Evolutionary conservation across 2,888 invertebrate species (phyloP), one percentile per base, ranked within the genome.

Genomic region (Melanotus villosus): DNA sequence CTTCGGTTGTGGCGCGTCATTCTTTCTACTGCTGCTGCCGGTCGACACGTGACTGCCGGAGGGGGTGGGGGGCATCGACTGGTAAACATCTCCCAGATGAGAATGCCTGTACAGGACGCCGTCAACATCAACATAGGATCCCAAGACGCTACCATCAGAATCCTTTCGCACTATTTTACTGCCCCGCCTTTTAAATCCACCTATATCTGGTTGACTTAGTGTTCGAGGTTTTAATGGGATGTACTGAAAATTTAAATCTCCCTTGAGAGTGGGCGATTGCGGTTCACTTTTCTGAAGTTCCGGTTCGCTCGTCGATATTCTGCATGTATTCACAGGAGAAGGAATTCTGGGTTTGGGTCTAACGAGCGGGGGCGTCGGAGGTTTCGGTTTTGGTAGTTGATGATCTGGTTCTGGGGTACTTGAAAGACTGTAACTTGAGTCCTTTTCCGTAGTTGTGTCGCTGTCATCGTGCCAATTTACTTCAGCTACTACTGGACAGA

Each of bases 401-500:
- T 19, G 21, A 3, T 65, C 79, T 23, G 80, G 70, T 52, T 82
- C 83, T 6, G 84, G 82, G n/a, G 81, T 80, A 65, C 82, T 81
- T 4, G 79, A 79, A 21, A 83, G 70, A 56, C 83, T 82, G 69
- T 81, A 82, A 66, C 80, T 81, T 2, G 82, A 81, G 65, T 82
- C 82, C 16, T 81, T 74, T 57, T 84, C 83, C 0, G 78, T 80
- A 5, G 68, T 71, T 10, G 65, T 64, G 6, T 57, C 68, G 60
- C 67, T 74, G 70, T 75, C 76, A 66, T 92, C 91, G 74, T 90
- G 88, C 92, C 93, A 94, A 80, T 91, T 91, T 70, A 93, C 92
- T 84, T 93, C 92, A 52, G 92, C 91, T 10, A 94, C 93, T 58
- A 93, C 90, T 2, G 93, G 93, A 76, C 91, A 92, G 82, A 94